Evolutionary conservation across 2,113 vertebrate species (phyloP).

Genomic region (Silurus meridionalis): DNA sequence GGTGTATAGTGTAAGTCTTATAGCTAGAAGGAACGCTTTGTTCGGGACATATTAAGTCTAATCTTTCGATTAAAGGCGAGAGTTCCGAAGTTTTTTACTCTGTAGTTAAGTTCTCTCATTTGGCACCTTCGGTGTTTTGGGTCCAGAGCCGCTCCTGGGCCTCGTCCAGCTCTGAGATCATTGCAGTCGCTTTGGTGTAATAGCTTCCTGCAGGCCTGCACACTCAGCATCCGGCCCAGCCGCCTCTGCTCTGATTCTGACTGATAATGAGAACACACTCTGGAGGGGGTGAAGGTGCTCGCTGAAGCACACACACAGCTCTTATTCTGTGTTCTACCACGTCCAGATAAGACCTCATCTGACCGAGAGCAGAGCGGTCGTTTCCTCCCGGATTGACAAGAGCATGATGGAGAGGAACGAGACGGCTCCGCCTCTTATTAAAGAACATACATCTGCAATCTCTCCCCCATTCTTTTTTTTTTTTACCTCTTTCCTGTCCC

Average conservation of each 20-base stretch:
- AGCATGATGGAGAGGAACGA: neutral
- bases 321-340: conserved; percentile 16
- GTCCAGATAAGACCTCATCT: conserved; percentile 35
- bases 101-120: neutral
- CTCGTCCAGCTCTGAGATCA: conserved; percentile 45
- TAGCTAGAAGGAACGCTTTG: neutral
- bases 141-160: conserved; percentile 28
- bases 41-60: neutral
- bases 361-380: conserved; percentile 25
- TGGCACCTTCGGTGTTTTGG: conserved; percentile 1
- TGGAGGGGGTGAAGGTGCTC: conserved; percentile 38
- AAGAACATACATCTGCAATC: conserved; percentile 2
- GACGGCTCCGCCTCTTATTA: neutral
- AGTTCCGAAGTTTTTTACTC: neutral
- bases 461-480: neutral
- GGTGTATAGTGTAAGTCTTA: no score
- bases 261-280: conserved; percentile 44
- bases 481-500: neutral
- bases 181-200: conserved; percentile 45
- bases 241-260: conserved; percentile 28
- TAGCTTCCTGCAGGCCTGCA: conserved; percentile 48
- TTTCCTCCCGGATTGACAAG: conserved; percentile 15
- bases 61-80: neutral
- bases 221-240: conserved; percentile 47
- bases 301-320: neutral